Evolutionary conservation across 1,140 invertebrate species (phyloP).

Genomic region (Drosophila albomicans): DNA sequence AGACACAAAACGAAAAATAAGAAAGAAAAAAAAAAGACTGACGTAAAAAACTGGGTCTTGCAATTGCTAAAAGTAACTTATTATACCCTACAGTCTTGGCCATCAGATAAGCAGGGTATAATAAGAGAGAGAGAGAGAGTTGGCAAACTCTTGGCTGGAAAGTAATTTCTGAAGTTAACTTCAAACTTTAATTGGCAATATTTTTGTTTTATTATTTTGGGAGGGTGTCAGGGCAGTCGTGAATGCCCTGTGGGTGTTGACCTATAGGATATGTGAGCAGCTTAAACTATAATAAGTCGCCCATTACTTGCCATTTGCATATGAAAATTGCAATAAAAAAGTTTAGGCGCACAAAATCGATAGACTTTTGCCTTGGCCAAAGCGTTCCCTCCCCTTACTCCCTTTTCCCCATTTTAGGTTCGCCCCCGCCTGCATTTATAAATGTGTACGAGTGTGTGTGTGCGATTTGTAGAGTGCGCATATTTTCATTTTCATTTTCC

Average conservation of each 20-base stretch:
- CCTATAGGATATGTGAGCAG: slow-evolving; percentile 19
- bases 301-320: slow-evolving; percentile 74
- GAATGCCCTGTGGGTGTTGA: background rate
- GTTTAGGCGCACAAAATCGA: slow-evolving; percentile 71
- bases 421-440: slow-evolving; percentile 1
- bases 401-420: background rate
- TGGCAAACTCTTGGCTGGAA: background rate
- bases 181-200: background rate
- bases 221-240: slow-evolving; percentile 8
- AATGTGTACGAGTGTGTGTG: background rate
- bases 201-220: no score
- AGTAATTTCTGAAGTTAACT: background rate
- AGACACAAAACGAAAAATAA: slow-evolving; percentile 19
- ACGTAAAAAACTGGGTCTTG: slow-evolving; percentile 19
- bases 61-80: slow-evolving; percentile 5
- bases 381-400: slow-evolving; percentile 4
- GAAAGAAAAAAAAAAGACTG: background rate
- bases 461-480: slow-evolving; percentile 49
- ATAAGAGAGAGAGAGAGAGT: background rate
- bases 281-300: slow-evolving; percentile 62
- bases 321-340: slow-evolving; percentile 53
- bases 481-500: slow-evolving; percentile 55
- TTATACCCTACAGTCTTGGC: background rate
- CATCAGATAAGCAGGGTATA: background rate
- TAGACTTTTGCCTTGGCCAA: slow-evolving; percentile 44